Evolutionary conservation across 2,113 vertebrate genomes (phyloP).

Genomic region (Mesoclemmys tuberculata): DNA sequence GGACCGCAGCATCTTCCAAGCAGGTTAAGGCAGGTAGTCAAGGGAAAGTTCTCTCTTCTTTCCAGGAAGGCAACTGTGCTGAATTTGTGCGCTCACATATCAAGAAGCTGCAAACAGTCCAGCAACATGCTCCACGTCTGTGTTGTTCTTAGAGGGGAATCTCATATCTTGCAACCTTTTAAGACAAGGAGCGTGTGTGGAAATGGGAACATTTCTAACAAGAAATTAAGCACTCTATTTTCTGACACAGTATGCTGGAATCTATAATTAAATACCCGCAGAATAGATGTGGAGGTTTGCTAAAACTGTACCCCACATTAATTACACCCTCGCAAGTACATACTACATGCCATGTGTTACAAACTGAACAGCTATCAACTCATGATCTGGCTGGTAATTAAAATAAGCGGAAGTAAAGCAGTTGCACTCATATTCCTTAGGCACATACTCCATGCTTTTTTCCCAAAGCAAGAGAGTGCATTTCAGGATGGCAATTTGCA

Average conservation of each 20-base stretch:
- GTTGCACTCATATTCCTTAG: fast-evolving
- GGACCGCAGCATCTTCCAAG: neutral
- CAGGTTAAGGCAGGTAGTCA: neutral
- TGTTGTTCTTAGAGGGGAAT: neutral
- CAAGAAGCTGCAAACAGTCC: neutral
- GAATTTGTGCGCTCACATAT: fast-evolving
- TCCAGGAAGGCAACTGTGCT: neutral
- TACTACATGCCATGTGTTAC: neutral
- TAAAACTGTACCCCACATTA: neutral
- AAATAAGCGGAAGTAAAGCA: neutral
- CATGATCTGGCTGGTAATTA: neutral
- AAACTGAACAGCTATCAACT: neutral
- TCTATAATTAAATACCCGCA: neutral
- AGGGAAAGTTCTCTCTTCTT: neutral
- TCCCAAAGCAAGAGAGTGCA: neutral
- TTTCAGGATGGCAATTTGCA: neutral
- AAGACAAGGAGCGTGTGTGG: neutral
- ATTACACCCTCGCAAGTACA: neutral
- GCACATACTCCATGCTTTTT: neutral
- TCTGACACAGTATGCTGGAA: neutral
- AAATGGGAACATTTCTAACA: neutral
- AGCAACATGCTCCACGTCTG: fast-evolving
- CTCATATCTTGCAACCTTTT: neutral
- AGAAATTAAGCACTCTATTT: neutral
- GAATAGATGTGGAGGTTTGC: neutral